Evolutionary conservation across 2,888 invertebrate species (phyloP).

Genomic region (Erebia epiphron): DNA sequence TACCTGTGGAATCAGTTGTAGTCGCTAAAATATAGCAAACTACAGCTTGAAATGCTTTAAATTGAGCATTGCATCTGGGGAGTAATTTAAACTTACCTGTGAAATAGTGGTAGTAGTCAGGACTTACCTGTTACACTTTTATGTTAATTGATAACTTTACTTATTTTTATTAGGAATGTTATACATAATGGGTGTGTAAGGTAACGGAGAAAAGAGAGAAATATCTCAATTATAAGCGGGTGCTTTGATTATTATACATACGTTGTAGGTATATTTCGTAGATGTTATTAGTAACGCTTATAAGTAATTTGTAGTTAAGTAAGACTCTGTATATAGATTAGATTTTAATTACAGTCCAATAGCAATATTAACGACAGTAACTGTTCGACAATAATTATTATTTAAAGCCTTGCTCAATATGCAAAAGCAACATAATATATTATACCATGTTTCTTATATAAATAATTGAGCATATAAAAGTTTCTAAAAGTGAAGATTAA

Average conservation of each 20-base stretch:
- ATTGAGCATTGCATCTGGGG: no score
- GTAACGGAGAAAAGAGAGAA: not conserved
- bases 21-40: no score
- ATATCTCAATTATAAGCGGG: not conserved
- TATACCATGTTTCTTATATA: not conserved
- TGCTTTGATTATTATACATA: constrained; percentile 1
- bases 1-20: not conserved
- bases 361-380: not conserved
- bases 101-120: not conserved
- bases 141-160: not conserved
- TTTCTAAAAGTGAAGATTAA: no score
- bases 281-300: not conserved
- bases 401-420: no score
- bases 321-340: not conserved
- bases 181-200: no score
- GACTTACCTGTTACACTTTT: not conserved
- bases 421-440: not conserved
- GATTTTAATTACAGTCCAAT: not conserved
- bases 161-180: no score
- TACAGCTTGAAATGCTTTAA: no score
- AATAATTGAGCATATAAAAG: not conserved
- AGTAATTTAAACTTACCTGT: not conserved
- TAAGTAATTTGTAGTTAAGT: not conserved
- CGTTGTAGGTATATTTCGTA: constrained; percentile 5
- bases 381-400: no score